A percentile compares a stretch with the other conserved stretches of the same genome.
These are phyloP conservation scores for Rhizomys pruinosus DNA, from an alignment of 2,113 vertebrate species.

Conservation along the genomic window DNA sequence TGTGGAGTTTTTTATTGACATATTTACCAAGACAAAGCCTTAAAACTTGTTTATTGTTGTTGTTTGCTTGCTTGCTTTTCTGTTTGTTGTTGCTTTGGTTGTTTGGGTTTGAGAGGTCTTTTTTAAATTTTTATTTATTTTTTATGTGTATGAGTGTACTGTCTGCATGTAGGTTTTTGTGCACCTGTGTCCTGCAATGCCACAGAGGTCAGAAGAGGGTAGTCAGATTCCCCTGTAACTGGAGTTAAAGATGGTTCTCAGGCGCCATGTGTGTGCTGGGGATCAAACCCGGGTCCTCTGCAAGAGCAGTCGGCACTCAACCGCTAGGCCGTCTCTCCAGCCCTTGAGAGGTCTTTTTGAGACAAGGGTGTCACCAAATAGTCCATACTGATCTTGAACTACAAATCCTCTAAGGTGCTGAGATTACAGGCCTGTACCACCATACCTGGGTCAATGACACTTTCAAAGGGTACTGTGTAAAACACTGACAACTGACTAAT, in stretches of 20 bases:
- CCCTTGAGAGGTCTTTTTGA: not conserved
- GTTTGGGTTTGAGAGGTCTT: not conserved
- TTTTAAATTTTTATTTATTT: too few species aligned
- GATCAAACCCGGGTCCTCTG: too few species aligned
- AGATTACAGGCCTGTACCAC: not conserved
- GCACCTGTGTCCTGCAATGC: too few species aligned
- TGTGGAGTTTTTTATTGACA: constrained; percentile 25
- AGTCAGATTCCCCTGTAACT: too few species aligned
- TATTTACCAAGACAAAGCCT: not conserved
- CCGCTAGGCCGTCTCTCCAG: too few species aligned
- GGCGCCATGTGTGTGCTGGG: too few species aligned
- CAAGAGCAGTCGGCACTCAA: too few species aligned
- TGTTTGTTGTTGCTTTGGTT: not conserved
- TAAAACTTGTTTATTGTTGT: not conserved
- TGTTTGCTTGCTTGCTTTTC: not conserved
- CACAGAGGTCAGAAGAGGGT: too few species aligned
- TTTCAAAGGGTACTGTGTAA: not conserved
- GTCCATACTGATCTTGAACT: not conserved
- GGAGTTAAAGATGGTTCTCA: too few species aligned
- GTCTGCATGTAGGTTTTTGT: too few species aligned
- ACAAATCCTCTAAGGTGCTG: not conserved
- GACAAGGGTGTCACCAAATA: not conserved
- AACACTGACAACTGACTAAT: constrained; percentile 22
- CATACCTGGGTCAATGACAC: not conserved
- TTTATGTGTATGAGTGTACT: too few species aligned